Evolutionary conservation across 1,140 invertebrate genomes (phyloP).

Genomic region (Eubasilissa regina): DNA sequence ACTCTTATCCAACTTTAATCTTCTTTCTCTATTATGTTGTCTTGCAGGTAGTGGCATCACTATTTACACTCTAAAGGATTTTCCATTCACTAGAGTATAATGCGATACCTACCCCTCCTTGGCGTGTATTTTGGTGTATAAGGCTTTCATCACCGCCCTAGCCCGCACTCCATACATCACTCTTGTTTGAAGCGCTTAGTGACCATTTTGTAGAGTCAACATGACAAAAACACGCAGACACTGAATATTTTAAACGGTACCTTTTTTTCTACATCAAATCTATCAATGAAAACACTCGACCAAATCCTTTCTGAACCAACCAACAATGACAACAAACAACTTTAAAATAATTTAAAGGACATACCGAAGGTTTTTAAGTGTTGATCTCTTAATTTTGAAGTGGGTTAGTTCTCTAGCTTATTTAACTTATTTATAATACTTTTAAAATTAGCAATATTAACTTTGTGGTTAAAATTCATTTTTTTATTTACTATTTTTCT

Average conservation of each 20-base stretch:
- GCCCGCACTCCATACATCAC: neutral
- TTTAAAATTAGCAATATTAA: too few relatives aligned
- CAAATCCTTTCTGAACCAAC: too few relatives aligned
- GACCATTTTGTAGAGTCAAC: slow-evolving; percentile 11
- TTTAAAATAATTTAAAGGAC: neutral
- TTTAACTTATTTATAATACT: too few relatives aligned
- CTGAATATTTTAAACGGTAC: slow-evolving; percentile 15
- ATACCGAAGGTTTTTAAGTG: neutral
- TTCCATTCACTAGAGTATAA: slow-evolving; percentile 51
- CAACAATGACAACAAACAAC: neutral
- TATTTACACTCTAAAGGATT: slow-evolving; percentile 51
- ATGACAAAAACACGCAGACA: slow-evolving; percentile 9
- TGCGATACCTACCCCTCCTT: slow-evolving; percentile 22
- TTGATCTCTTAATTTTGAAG: neutral
- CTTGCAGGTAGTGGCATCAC: slow-evolving; percentile 23
- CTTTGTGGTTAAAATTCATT: too few relatives aligned
- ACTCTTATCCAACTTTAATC: slow-evolving; percentile 31
- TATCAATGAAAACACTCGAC: slow-evolving; percentile 10
- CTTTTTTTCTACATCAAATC: neutral
- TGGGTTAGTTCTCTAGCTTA: too few relatives aligned
- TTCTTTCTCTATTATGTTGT: slow-evolving; percentile 16
- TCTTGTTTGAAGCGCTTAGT: slow-evolving; percentile 5
- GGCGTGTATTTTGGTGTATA: slow-evolving; percentile 26
- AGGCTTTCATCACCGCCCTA: slow-evolving; percentile 32
- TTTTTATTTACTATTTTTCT: too few relatives aligned